These are phyloP conservation scores for Agelastica alni DNA, from an alignment of 2,888 invertebrate genomes.

Conservation along the genomic window DNA sequence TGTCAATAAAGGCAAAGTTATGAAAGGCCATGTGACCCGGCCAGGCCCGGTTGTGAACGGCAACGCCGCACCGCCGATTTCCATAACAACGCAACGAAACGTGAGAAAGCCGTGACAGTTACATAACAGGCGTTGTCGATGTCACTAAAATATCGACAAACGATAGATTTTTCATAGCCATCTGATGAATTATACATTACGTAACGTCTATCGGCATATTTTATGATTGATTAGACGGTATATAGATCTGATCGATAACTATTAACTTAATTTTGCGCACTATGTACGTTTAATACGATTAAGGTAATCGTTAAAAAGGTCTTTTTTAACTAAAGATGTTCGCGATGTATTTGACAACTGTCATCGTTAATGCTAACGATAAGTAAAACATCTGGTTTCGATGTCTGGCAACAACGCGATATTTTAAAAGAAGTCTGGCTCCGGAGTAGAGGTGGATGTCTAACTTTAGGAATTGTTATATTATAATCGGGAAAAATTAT, in stretches of 20 bases:
- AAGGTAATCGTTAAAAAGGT: no score
- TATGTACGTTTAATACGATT: no score
- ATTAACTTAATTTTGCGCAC: no score
- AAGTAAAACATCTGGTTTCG: slow-evolving; percentile 1
- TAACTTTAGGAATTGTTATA: no score
- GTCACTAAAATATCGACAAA: neutral
- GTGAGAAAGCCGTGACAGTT: slow-evolving; percentile 1
- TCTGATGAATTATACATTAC: no score
- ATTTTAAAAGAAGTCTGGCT: slow-evolving; percentile 3
- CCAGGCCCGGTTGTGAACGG: neutral
- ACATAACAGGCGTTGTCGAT: neutral
- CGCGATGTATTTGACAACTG: neutral
- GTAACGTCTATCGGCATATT: no score
- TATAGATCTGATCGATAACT: no score
- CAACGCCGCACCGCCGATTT: slow-evolving; percentile 3
- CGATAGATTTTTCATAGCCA: no score
- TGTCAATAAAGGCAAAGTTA: slow-evolving; percentile 7
- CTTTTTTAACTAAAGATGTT: no score
- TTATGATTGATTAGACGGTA: no score
- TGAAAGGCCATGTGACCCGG: slow-evolving; percentile 7
- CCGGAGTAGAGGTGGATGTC: neutral
- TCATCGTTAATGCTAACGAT: slow-evolving; percentile 9
- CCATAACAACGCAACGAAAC: no score
- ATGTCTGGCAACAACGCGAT: slow-evolving; percentile 31
- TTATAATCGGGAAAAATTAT: no score